phyloP scores from a whole-genome alignment of 2,797 vertebrate genomes.

The Sebastes hubbsi region DNA sequence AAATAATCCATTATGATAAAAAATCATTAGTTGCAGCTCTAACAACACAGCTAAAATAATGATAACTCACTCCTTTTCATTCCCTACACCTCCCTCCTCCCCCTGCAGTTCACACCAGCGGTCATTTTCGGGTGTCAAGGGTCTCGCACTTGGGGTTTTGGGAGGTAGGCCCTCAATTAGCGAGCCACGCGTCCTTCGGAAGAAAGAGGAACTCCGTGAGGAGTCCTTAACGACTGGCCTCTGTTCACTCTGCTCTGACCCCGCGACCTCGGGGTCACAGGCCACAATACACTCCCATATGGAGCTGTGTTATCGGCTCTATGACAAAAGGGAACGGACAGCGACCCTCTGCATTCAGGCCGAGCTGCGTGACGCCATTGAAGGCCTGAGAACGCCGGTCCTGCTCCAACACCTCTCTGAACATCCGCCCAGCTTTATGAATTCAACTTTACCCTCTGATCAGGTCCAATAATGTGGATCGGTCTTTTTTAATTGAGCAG shows the following conservation, averaged over 20 bases:
- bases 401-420: constrained; percentile 32
- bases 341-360: constrained; percentile 52
- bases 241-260: constrained; percentile 62
- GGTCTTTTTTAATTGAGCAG: constrained; percentile 30
- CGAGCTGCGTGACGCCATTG: constrained; percentile 41
- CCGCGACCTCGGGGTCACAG: constrained; percentile 62
- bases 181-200: constrained; percentile 69
- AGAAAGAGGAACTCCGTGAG: constrained; percentile 73
- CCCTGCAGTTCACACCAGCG: constrained; percentile 43
- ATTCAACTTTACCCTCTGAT: constrained; percentile 46
- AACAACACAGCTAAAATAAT: constrained; percentile 13
- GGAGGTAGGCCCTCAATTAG: constrained; percentile 77
- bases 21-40: background rate
- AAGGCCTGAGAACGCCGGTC: constrained; percentile 62
- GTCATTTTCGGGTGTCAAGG: constrained; percentile 66
- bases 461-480: constrained; percentile 32
- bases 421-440: constrained; percentile 27
- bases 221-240: constrained; percentile 71
- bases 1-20: background rate
- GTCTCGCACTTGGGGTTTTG: constrained; percentile 56
- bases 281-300: constrained; percentile 72
- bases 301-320: constrained; percentile 60
- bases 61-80: background rate
- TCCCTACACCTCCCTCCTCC: constrained; percentile 11
- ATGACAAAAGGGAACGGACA: constrained; percentile 46